Percentiles rank a stretch among this genome's conserved stretches.
Conservation (phyloP, 2,113 vertebrate genomes). For the zebrafish (Danio rerio) region GRCz12tu NC_133198.1:7399501-7400000, state of each 20-base stretch:
- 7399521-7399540: no score
- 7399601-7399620: no score
- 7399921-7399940: constrained; percentile 72
- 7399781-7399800: constrained; percentile 17
- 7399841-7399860: constrained; percentile 8
- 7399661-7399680: not conserved
- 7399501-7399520: no score
- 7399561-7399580: no score
- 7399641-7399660: not conserved
- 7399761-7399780: constrained; percentile 3
- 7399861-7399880: constrained; percentile 23
- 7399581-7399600: no score
- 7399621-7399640: no score
- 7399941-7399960: not conserved
- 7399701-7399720: not conserved
- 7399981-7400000: constrained; percentile 64
- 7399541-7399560: no score
- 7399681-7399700: not conserved
- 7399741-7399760: not conserved
- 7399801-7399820: constrained; percentile 27
- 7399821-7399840: constrained; percentile 6
- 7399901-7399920: constrained; percentile 36
- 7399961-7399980: constrained; percentile 17
- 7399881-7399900: constrained; percentile 39
- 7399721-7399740: not conserved